Evolutionary conservation across 1,140 invertebrate genomes (phyloP).

Genomic region (Lucilia cuprina): DNA sequence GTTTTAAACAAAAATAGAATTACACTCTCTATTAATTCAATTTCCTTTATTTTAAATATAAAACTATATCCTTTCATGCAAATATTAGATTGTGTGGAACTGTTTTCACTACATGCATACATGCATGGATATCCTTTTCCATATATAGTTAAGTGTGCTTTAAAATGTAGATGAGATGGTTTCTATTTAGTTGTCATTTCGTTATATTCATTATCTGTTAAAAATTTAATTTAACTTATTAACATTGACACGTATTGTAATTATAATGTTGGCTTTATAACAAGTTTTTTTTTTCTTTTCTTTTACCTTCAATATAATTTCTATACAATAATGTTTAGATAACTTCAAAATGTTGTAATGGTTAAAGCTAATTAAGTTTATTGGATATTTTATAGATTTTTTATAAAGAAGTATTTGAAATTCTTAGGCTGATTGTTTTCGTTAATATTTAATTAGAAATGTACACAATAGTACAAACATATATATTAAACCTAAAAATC

Average conservation of each 20-base stretch:
- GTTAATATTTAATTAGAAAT: too few species aligned
- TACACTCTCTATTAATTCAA: slow-evolving; percentile 23
- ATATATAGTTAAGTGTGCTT: background rate
- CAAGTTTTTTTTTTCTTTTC: background rate
- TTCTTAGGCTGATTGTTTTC: too few species aligned
- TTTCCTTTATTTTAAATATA: slow-evolving; percentile 8
- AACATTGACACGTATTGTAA: background rate
- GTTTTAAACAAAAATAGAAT: background rate
- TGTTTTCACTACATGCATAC: too few species aligned
- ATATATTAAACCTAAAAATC: too few species aligned
- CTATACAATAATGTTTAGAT: background rate
- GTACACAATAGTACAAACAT: too few species aligned
- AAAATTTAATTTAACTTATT: slow-evolving; percentile 10
- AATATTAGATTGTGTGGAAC: background rate
- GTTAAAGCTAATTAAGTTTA: background rate
- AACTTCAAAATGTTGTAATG: background rate
- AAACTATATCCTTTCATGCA: background rate
- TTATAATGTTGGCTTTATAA: background rate
- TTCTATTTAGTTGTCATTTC: background rate
- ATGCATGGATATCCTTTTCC: too few species aligned
- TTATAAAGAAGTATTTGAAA: too few species aligned
- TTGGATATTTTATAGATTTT: too few species aligned
- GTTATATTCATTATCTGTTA: background rate
- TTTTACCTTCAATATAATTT: background rate
- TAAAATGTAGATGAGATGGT: background rate